These are phyloP conservation scores for Euwallacea similis DNA, from an alignment of 1,140 invertebrate species.

Conservation along the genomic window DNA sequence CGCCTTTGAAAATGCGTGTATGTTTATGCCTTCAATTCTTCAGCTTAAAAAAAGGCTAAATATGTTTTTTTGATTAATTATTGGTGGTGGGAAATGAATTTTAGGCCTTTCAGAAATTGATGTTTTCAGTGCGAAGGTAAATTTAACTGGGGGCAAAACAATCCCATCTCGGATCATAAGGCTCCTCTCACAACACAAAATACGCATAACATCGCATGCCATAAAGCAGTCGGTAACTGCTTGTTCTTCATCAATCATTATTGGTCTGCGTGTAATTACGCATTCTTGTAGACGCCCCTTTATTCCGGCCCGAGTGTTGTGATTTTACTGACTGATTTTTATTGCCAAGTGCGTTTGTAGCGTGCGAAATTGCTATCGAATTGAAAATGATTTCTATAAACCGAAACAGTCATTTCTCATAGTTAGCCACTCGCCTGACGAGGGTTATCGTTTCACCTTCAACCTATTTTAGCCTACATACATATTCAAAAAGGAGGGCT, in stretches of 20 bases:
- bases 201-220: slow-evolving; percentile 22
- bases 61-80: not conserved
- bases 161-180: not conserved
- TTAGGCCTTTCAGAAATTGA: not conserved
- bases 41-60: not conserved
- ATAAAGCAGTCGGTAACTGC: slow-evolving; percentile 21
- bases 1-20: too few relatives aligned
- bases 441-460: too few relatives aligned
- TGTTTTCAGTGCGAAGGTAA: not conserved
- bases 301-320: slow-evolving; percentile 19
- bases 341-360: not conserved
- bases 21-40: not conserved
- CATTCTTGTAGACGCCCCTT: slow-evolving; percentile 22
- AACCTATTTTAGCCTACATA: too few relatives aligned
- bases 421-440: too few relatives aligned
- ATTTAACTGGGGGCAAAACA: not conserved
- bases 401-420: too few relatives aligned
- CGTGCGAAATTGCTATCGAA: slow-evolving; percentile 8
- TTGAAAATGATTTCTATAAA: not conserved
- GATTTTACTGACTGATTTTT: slow-evolving; percentile 21
- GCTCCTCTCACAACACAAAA: not conserved
- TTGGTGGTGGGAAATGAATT: not conserved
- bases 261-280: slow-evolving; percentile 31
- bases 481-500: too few relatives aligned
- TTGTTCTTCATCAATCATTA: slow-evolving; percentile 33